Conservation (phyloP, 2,888 invertebrate genomes). For the Acleris emargana region DNA sequence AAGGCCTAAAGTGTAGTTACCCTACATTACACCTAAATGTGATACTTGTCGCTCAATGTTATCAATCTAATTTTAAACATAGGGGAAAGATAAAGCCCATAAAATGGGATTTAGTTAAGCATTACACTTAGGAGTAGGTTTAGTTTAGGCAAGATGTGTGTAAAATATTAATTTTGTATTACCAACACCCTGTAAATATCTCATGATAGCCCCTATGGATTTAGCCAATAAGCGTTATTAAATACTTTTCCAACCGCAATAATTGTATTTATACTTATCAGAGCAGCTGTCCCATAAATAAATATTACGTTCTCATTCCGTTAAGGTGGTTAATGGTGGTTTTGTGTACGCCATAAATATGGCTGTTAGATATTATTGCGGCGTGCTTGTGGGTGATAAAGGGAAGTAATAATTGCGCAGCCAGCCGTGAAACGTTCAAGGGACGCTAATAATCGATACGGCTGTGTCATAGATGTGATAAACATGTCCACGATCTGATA, state of each 20-base stretch:
- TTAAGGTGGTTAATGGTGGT: slow-evolving; percentile 47
- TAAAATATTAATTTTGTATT: too few relatives aligned
- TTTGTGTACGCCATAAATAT: slow-evolving; percentile 45
- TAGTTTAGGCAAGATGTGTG: too few relatives aligned
- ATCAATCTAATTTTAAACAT: too few relatives aligned
- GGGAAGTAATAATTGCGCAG: slow-evolving; percentile 35
- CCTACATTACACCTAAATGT: too few relatives aligned
- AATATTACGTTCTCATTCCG: slow-evolving; percentile 50
- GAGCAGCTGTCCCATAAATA: slow-evolving; percentile 51
- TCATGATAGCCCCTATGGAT: too few relatives aligned
- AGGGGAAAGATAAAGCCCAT: too few relatives aligned
- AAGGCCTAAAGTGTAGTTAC: too few relatives aligned
- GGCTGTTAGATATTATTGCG: slow-evolving; percentile 40
- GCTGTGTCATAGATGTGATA: slow-evolving; percentile 7
- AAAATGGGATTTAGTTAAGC: too few relatives aligned
- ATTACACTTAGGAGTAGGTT: too few relatives aligned
- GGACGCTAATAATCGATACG: slow-evolving; percentile 26
- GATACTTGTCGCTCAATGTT: too few relatives aligned
- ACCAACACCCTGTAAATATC: too few relatives aligned
- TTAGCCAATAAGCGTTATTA: too few relatives aligned
- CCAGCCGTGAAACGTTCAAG: slow-evolving; percentile 32
- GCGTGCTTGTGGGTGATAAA: slow-evolving; percentile 34
- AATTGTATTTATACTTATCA: slow-evolving; percentile 14
- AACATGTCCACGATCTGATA: slow-evolving; percentile 2
- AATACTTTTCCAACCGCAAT: neutral